Evolutionary conservation across 2,113 vertebrate species (phyloP).

Genomic region (Zonotrichia leucophrys): DNA sequence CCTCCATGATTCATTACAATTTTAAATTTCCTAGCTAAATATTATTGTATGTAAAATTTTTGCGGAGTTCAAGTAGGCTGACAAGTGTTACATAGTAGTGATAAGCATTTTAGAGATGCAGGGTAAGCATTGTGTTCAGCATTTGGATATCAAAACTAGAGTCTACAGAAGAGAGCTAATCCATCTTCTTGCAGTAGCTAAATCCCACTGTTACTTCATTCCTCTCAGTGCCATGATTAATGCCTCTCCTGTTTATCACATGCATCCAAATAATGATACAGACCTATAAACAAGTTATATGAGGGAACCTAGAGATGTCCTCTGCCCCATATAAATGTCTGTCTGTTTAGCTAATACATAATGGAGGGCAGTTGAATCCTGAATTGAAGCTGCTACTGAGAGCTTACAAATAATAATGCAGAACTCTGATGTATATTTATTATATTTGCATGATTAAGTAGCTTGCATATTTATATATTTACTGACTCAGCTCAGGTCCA

Average conservation of each 20-base stretch:
- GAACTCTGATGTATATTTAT: not conserved
- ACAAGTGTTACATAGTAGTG: not conserved
- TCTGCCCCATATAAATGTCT: not conserved
- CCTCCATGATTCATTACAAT: not conserved
- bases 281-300: not conserved
- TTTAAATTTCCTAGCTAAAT: constrained; percentile 42
- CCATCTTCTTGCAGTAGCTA: not conserved
- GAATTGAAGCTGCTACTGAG: not conserved
- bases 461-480: not conserved
- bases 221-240: not conserved
- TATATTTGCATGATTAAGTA: not conserved
- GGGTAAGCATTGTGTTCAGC: not conserved
- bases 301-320: not conserved
- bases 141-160: not conserved
- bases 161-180: not conserved
- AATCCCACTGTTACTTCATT: not conserved
- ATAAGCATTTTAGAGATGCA: constrained; percentile 5
- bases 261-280: not conserved
- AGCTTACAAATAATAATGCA: not conserved
- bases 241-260: not conserved
- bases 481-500: not conserved
- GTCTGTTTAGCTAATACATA: not conserved
- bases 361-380: not conserved
- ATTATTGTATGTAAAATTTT: not conserved
- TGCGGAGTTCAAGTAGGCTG: not conserved